Percentiles rank a stretch among this genome's conserved stretches.
These are phyloP conservation scores for Ormyrus pomaceus DNA, from an alignment of 2,888 invertebrate species.

Conservation along the genomic window DNA sequence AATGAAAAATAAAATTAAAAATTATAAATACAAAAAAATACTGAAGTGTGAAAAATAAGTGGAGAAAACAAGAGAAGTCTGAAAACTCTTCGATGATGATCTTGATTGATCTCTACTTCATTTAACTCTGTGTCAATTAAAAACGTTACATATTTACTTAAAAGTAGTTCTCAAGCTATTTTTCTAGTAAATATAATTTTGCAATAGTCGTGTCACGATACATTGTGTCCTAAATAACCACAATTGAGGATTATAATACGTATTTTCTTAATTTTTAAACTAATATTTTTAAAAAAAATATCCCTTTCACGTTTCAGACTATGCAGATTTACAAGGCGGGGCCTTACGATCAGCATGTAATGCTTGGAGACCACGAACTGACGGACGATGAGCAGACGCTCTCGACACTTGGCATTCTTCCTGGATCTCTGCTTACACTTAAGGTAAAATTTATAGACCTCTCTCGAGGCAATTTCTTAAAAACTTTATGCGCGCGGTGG, in stretches of 20 bases:
- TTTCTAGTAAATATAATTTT: background rate
- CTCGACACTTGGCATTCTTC: constrained; percentile 70
- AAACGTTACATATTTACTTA: no score
- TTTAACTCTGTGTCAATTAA: no score
- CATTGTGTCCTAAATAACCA: no score
- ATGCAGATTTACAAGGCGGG: constrained; percentile 72
- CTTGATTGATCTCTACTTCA: no score
- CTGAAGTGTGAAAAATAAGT: no score
- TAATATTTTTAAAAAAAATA: background rate
- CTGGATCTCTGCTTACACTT: constrained; percentile 69
- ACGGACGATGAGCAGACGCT: constrained; percentile 70
- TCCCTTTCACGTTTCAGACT: constrained; percentile 61
- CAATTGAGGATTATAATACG: background rate
- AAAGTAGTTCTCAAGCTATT: no score
- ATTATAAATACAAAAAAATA: no score
- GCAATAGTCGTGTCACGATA: background rate
- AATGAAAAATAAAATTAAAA: no score
- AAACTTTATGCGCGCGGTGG: no score
- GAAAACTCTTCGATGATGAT: no score
- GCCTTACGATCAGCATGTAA: constrained; percentile 71
- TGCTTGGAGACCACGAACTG: constrained; percentile 70
- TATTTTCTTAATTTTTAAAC: background rate
- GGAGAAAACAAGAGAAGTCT: no score
- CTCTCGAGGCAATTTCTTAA: no score
- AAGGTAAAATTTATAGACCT: constrained; percentile 64